Base-by-base conservation (phyloP, 2,888 invertebrate species). In the Dolichomitus sp. region DNA sequence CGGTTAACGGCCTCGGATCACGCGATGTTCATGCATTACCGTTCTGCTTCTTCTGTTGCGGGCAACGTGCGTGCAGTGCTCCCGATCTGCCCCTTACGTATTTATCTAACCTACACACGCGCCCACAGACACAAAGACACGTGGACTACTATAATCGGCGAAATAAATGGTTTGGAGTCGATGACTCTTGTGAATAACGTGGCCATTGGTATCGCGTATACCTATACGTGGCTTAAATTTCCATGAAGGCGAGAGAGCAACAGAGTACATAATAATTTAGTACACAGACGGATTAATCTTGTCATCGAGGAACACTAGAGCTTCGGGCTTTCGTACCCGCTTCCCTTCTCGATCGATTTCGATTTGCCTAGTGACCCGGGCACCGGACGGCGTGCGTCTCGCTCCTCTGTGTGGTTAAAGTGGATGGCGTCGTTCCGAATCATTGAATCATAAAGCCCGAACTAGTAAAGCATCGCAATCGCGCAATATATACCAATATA, bases 1-100 rank as follows among this genome's bases (percentile, higher is more conserved):
- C 54, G 80, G 74, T 85, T 85, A 86, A 87, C 81, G 85, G 82
- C 75, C 73, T 77, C 48, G 77, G 50, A 86, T 80, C 86, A 87
- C 85, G 87, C 87, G 84, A 88, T 85, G 73, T 83, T 80, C 81
- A 52, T 63, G 65, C 70, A 52, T 50, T 17, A 48, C 23, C 48
- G 27, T 50, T 66, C 42, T 5, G 19, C 7, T 48, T 19, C 48
- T 48, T 45, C 45, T 3, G 45, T 42, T 48, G 45, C 9, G n/a
- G 23, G n/a, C 48, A 66, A 66, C 57, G 54, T 57, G 42, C 70
- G 40, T 68, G 42, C 65, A 42, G 52, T 78, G 61, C 23, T 69
- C 80, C 19, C 63, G 74, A 80, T 76, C 69, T 42, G 80, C 70
- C 65, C 59, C 54, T 57, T 75, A 59, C 54, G 65, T 70, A 52